Evolutionary conservation across 2,888 invertebrate genomes (phyloP), one percentile per base, ranked within the genome.

Genomic region (Acanthoscelides obtectus): DNA sequence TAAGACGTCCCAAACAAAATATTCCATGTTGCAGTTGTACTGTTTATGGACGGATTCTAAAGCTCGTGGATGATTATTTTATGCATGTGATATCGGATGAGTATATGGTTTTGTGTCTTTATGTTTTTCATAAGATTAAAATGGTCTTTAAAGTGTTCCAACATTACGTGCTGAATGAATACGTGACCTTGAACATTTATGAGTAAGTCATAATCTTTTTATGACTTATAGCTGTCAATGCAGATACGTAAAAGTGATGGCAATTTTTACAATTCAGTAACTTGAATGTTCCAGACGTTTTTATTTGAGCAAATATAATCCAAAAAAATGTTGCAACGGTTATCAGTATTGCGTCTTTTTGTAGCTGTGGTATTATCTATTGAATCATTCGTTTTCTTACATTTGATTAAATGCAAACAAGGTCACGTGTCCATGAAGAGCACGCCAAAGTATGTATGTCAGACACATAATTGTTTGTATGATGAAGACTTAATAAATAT

Each of bases 381-480:
- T n/a, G n/a, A n/a, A n/a, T n/a, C n/a, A n/a, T n/a, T n/a, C n/a
- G n/a, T n/a, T n/a, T n/a, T n/a, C n/a, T n/a, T n/a, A n/a, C n/a
- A n/a, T n/a, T n/a, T n/a, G n/a, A n/a, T n/a, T n/a, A n/a, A n/a
- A n/a, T n/a, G n/a, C n/a, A n/a, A 45, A 6, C 45, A 45, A 45
- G 45, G 45, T 1, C 3, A 45, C 12, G 1, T 45, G 17, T 12
- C 17, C 17, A 45, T 45, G 5, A 17, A 45, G 17, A 6, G 17
- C 45, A 45, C 1, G 45, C 17, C 1, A 45, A 45, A 45, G 45
- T 45, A 45, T 45, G 3, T 45, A 1, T 45, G 45, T 45, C 45
- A 45, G 12, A 45, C 45, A 78, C 77, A 77, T 78, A 78, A 78
- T 76, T 78, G 78, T 79, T 79, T 76, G 75, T 78, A 78, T 78